A percentile compares a stretch with the other conserved stretches of the same genome.
phyloP scores from a whole-genome alignment of 2,113 vertebrate species.

The Prietella phreatophila region DNA sequence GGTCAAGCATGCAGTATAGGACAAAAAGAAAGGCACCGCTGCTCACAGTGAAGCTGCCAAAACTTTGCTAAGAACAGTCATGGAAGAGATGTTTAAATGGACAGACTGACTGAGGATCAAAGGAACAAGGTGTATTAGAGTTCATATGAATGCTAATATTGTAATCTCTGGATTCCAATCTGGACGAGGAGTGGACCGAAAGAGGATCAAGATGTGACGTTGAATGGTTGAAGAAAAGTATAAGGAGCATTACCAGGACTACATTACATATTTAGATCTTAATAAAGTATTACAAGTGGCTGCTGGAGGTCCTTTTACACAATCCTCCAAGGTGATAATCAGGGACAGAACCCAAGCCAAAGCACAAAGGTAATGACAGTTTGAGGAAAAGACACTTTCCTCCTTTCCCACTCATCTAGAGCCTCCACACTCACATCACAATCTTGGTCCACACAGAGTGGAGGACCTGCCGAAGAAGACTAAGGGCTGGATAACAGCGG shows the following conservation, averaged over 20 bases:
- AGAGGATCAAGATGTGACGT: not conserved
- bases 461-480: not conserved
- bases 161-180: not conserved
- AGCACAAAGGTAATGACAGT: not conserved
- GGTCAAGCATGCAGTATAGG: not conserved
- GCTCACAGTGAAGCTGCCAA: not conserved
- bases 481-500: not conserved
- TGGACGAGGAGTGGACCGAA: not conserved
- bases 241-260: not conserved
- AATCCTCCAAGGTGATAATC: not conserved
- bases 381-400: not conserved
- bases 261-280: not conserved
- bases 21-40: not conserved
- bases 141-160: not conserved
- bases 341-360: not conserved
- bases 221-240: not conserved
- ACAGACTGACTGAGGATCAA: not conserved
- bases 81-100: not conserved
- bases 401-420: not conserved
- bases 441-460: not conserved
- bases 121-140: not conserved
- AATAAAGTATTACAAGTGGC: not conserved
- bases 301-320: not conserved
- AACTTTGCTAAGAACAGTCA: not conserved
- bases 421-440: not conserved